Evolutionary conservation across 2,888 invertebrate genomes (phyloP), one percentile per base, ranked within the genome.

Genomic region (Cephus spinipes): DNA sequence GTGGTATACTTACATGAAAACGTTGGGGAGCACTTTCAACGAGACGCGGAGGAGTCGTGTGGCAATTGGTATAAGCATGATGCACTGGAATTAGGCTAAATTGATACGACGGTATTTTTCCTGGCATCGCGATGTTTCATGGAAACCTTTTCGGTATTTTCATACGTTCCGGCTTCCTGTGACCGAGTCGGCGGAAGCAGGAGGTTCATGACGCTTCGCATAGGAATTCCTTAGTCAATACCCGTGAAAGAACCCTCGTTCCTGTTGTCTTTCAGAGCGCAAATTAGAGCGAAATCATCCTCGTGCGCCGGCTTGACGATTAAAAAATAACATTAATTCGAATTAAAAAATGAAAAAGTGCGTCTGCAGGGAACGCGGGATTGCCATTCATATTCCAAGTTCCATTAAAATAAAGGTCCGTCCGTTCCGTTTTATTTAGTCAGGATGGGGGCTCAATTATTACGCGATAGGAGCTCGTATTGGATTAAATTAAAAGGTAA

Each of bases 401-500:
- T 69, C 69, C 69, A 69, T 69, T 69, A 32, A 15, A 69, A 69
- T 69, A 69, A 69, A 69, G 69, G 15, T 32, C 30, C 31, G 69
- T 69, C 69, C 69, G 69, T 32, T 69, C 55, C 73, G 79, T 79
- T 80, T 80, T 77, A 79, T 81, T 82, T 75, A 79, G 79, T 79
- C 75, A 73, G 76, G 77, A 79, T 77, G 78, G 77, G 36, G 73
- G 74, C 76, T 81, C 79, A 77, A 79, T 79, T 81, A 75, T 74
- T 77, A 69, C 40, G 68, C 80, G 78, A 77, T 79, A 80, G 80
- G 83, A 81, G 79, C 81, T 81, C 79, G 80, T 83, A 84, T 84
- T 82, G 82, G 85, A 85, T 85, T 81, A 83, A 85, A 85, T 85
- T 85, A 86, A 84, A 83, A 81, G 81, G 80, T 82, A 85, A 84